Base-by-base conservation (phyloP, 2,797 vertebrate species). In the Ficedula albicollis region DNA sequence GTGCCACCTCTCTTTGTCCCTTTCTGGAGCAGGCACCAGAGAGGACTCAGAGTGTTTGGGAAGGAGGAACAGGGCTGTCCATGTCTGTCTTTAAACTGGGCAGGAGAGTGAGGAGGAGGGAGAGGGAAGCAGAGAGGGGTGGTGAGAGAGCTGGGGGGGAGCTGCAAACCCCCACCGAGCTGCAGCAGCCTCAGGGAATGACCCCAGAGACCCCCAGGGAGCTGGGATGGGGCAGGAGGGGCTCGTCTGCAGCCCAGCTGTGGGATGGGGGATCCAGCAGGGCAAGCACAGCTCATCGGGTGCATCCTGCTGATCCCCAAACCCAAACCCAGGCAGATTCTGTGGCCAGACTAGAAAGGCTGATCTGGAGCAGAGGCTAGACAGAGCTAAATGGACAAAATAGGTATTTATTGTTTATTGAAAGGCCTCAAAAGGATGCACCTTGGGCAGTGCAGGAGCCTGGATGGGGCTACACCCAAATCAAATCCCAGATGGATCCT, bases 241-340 rank as follows among this genome's bases (percentile, higher is more conserved):
- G 10, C 25, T 62, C 5, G 7, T 6, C 27, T 4, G 44, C 16
- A 3, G 12, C 36, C 48, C 86, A 22, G 58, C 9, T 1, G 0
- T 0, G 34, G 13, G 11, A 14, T 3, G 49, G 19, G 20, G 26
- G 9, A 11, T 9, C 26, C 43, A 10, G 20, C 34, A 4, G 34
- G 30, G 46, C 56, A 6, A n/a, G 16, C 38, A 3, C 7, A 15
- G 49, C 69, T 20, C 38, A 4, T 0, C 39, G 1, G 9, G 7
- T 0, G 6, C 52, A 26, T 51, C 80, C 77, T 2, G 1, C 30
- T 7, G 49, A 17, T 17, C 3, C 3, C 62, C 41, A 15, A 46
- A 25, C 10, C 21, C 66, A 2, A 23, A 23, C 3, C 2, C 0
- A 6, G n/a, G 27, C 46, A 12, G 49, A 34, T 30, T 17, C 25